Evolutionary conservation across 2,113 vertebrate species (phyloP).

Genomic region (Sisor rabdophorus): DNA sequence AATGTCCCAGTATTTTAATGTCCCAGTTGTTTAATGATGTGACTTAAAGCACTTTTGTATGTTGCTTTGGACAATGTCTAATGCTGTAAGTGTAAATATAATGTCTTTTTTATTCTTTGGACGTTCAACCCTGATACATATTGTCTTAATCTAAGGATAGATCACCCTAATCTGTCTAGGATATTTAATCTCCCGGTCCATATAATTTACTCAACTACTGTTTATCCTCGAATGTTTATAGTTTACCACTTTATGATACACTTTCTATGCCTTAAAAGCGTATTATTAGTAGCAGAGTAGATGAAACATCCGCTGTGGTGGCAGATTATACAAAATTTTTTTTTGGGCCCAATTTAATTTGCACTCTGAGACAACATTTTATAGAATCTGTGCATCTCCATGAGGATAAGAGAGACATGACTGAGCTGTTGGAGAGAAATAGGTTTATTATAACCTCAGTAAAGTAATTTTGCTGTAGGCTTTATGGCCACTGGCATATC

Average conservation of each 20-base stretch:
- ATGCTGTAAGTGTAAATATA: too few species aligned
- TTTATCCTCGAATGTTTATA: not conserved
- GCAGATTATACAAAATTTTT: slow-evolving; percentile 21
- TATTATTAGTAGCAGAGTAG: slow-evolving; percentile 15
- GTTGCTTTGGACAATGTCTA: too few species aligned
- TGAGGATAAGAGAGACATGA: not conserved
- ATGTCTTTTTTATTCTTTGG: not conserved
- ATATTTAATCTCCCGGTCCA: not conserved
- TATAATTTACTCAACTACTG: not conserved
- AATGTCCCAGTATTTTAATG: too few species aligned
- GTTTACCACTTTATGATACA: not conserved
- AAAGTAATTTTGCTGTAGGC: slow-evolving; percentile 41
- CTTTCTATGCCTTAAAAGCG: not conserved
- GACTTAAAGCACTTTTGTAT: too few species aligned
- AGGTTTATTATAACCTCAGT: slow-evolving; percentile 45
- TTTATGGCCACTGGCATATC: slow-evolving; percentile 44
- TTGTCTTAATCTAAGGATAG: not conserved
- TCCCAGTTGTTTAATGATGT: too few species aligned
- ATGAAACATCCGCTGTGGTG: slow-evolving; percentile 8
- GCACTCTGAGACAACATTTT: slow-evolving; percentile 27
- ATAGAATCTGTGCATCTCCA: slow-evolving; percentile 11
- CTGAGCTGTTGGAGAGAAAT: slow-evolving; percentile 27
- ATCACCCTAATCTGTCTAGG: not conserved
- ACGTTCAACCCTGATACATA: not conserved
- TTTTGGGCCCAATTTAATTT: slow-evolving; percentile 18